Conservation (phyloP, 2,888 invertebrate genomes). For the Theretra japonica region DNA sequence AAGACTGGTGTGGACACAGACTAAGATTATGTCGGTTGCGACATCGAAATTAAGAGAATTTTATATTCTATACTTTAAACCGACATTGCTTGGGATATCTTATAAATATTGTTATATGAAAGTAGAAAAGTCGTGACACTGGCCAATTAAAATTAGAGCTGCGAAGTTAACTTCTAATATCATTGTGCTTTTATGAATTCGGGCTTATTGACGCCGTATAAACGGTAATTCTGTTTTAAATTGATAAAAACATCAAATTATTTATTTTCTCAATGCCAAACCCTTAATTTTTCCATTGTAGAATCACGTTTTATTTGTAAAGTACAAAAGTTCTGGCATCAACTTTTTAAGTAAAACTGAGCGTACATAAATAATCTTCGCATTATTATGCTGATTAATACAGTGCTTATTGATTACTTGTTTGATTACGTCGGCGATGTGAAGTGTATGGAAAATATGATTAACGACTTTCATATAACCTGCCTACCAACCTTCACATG, state of each 20-base stretch:
- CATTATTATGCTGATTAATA: slow-evolving; percentile 21
- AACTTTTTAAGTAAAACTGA: neutral
- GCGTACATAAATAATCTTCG: neutral
- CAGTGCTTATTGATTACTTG: slow-evolving; percentile 8
- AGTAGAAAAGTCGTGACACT: too few species aligned
- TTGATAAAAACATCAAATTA: too few species aligned
- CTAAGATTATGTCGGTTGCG: neutral
- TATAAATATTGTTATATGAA: neutral
- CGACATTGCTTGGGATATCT: neutral
- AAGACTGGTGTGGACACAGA: slow-evolving; percentile 64
- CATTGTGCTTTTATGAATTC: too few species aligned
- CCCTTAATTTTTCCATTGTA: too few species aligned
- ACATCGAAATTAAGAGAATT: neutral
- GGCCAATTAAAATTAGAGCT: too few species aligned
- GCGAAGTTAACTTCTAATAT: too few species aligned
- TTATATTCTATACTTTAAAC: neutral
- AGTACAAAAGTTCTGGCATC: slow-evolving; percentile 10
- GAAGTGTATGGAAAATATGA: slow-evolving; percentile 26
- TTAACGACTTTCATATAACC: slow-evolving; percentile 21
- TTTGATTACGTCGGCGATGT: slow-evolving; percentile 23
- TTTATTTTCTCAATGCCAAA: too few species aligned
- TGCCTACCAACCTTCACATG: slow-evolving; percentile 16
- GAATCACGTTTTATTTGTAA: neutral
- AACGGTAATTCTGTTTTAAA: too few species aligned
- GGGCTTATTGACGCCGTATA: too few species aligned